phyloP scores from a whole-genome alignment of 2,113 vertebrate genomes.

The Bujurquina vittata region DNA sequence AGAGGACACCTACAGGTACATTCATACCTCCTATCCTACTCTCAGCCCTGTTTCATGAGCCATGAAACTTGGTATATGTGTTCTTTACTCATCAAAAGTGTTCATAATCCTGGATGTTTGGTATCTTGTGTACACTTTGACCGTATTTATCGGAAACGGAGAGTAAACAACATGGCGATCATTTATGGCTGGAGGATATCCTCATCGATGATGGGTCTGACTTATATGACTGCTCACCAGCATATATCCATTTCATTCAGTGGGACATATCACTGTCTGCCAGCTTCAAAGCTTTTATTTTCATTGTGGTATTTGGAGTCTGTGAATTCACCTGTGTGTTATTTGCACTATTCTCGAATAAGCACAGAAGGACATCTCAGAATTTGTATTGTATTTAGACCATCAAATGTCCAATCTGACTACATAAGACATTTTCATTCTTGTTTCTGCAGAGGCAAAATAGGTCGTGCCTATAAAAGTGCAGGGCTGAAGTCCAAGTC shows the following conservation, averaged over 20 bases:
- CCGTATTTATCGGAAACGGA: too few relatives aligned
- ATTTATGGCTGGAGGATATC: too few relatives aligned
- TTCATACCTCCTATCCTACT: neutral
- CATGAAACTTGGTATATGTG: too few relatives aligned
- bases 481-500: neutral
- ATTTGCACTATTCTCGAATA: neutral
- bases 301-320: neutral
- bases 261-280: neutral
- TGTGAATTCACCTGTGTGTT: neutral
- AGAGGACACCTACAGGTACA: constrained; percentile 95
- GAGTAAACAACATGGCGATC: too few relatives aligned
- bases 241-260: neutral
- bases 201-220: too few relatives aligned
- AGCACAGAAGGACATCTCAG: neutral
- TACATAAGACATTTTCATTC: neutral
- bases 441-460: neutral
- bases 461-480: neutral
- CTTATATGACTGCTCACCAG: neutral
- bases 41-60: neutral
- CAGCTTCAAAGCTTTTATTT: neutral
- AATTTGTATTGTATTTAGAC: neutral
- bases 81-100: too few relatives aligned
- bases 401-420: neutral
- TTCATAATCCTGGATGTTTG: too few relatives aligned
- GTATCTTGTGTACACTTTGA: too few relatives aligned